Percentiles rank a stretch among this genome's conserved stretches.
Conservation (phyloP, 2,797 vertebrate species). For the Gymnopithys bicolor region DNA sequence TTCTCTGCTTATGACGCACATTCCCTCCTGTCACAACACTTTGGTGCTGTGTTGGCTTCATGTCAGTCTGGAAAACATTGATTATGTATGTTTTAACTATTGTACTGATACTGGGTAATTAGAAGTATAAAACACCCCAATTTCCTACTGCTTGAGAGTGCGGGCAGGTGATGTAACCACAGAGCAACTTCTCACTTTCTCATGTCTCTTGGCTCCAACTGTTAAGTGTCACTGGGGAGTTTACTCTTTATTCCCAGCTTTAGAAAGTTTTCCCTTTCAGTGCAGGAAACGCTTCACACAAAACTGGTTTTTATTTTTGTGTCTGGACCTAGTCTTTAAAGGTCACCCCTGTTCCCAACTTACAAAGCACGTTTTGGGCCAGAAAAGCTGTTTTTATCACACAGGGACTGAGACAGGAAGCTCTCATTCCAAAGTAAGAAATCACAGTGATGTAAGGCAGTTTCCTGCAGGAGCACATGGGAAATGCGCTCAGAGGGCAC, state of each 20-base stretch:
- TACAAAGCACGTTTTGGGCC: background rate
- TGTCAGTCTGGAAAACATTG: background rate
- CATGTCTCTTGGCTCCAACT: background rate
- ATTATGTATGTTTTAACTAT: background rate
- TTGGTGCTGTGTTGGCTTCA: background rate
- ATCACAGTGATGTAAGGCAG: background rate
- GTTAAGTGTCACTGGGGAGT: background rate
- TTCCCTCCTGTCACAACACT: background rate
- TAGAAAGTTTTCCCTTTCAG: background rate
- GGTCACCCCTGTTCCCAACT: background rate
- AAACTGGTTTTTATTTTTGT: background rate
- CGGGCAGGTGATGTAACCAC: background rate
- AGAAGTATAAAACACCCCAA: background rate
- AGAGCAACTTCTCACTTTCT: background rate
- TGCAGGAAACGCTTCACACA: background rate
- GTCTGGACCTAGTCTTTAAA: background rate
- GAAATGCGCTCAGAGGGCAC: background rate
- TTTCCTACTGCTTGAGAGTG: background rate
- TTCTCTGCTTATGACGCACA: background rate
- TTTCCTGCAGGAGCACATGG: background rate
- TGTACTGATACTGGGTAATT: background rate
- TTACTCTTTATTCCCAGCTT: background rate
- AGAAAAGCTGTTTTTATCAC: background rate
- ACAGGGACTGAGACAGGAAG: background rate
- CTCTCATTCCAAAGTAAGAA: background rate